Base-by-base conservation (phyloP, 2,797 vertebrate species). In the Notolepis coatsorum region DNA sequence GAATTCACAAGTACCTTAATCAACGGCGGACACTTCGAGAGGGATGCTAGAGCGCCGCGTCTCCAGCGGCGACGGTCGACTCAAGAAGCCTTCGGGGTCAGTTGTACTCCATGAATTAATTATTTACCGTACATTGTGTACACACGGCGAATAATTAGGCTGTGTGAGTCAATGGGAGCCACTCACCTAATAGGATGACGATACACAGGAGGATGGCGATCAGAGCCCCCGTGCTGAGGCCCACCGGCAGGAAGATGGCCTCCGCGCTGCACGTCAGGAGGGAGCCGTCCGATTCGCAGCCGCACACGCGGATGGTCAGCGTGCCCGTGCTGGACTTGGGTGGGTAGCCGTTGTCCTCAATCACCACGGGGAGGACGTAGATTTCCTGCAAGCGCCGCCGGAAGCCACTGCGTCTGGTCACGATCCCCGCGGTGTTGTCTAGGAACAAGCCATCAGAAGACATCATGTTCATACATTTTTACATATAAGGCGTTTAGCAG, bases 371-470 rank as follows among this genome's bases (percentile, higher is more conserved):
- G 23, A 99, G 94, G 31, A 95, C 89, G 70, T 95, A 97, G 41
- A 96, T 86, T 80, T 98, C 96, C 78, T 98, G 95, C 25, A 94
- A 79, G 31, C 94, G 95, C 4, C 96, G 93, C n/a, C 92, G 92
- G 68, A 98, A 99, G 61, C 96, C 95, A 2, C 93, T 88, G 63
- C 94, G 94, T 70, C 91, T 91, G 1, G 97, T 91, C 88, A 98
- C 92, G 46, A 99, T 94, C 7, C 96, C 96, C 55, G 97, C 98
- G 45, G 96, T 97, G 87, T 98, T 99, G 85, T 99, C 98, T 99
- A 4, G 30, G 13, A 18, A 18, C 8, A 8, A 31, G 12, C 17
- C 0, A n/a, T 9, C 15, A 18, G 67, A 61, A 66, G 78, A 78
- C 63, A 2, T 42, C n/a, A n/a, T n/a, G n/a, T n/a, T n/a, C n/a